phyloP scores from a whole-genome alignment of 2,113 vertebrate species.

The Antechinus stuartii region DNA sequence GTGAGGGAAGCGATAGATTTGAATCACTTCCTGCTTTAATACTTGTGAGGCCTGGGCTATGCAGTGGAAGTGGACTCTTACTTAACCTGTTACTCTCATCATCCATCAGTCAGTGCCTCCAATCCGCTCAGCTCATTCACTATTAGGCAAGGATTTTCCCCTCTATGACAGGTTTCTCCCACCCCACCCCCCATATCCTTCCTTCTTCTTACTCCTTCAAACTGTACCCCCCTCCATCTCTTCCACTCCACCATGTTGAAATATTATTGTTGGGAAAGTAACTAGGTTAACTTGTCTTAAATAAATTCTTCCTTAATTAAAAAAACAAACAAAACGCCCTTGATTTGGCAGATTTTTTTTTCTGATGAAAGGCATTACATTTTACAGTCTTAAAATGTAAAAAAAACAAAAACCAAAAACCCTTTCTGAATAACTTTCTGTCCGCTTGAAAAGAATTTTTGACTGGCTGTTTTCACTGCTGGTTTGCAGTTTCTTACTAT shows the following conservation, averaged over 20 bases:
- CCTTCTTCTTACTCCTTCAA: too few species aligned
- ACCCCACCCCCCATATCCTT: background rate
- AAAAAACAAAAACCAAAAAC: background rate
- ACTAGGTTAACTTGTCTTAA: background rate
- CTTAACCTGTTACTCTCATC: slow-evolving; percentile 45
- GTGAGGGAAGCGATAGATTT: slow-evolving; percentile 16
- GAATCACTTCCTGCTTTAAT: background rate
- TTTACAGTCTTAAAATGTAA: background rate
- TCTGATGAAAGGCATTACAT: background rate
- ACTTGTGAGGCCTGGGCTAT: slow-evolving; percentile 5
- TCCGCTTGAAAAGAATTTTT: background rate
- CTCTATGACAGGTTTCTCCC: background rate
- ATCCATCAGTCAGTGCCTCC: slow-evolving; percentile 16
- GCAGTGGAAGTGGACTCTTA: slow-evolving; percentile 12
- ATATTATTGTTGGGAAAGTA: background rate
- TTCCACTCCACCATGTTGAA: background rate
- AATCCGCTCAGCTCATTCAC: background rate
- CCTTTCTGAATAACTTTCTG: slow-evolving; percentile 5
- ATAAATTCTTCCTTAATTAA: background rate
- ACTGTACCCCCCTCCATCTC: background rate
- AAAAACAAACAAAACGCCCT: background rate
- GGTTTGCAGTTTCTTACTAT: slow-evolving; percentile 41
- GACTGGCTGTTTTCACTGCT: slow-evolving; percentile 30
- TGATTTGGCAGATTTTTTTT: background rate
- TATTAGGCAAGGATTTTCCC: background rate